phyloP scores from a whole-genome alignment of 2,797 vertebrate genomes.

The Anguilla pacifica region DNA sequence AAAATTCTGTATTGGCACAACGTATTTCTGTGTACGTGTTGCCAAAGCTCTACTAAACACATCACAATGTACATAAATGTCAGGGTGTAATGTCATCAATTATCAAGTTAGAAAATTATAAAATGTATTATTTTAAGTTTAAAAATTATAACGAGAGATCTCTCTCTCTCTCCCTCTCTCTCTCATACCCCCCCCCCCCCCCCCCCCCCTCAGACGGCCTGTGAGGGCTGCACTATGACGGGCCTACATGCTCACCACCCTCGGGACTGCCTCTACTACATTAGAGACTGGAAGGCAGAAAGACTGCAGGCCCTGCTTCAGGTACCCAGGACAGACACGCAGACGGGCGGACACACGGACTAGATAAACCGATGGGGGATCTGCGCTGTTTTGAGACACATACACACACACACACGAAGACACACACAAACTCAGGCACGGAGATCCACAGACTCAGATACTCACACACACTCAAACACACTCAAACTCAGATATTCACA shows the following conservation, averaged over 20 bases:
- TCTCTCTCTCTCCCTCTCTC: not conserved
- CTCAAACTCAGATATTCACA: not conserved
- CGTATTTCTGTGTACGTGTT: too few species aligned
- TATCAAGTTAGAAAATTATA: too few species aligned
- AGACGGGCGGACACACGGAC: not conserved
- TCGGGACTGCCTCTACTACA: conserved; percentile 88
- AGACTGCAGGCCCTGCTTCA: conserved; percentile 82
- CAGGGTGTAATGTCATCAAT: too few species aligned
- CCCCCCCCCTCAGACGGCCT: too few species aligned
- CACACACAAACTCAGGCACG: not conserved
- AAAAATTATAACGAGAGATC: too few species aligned
- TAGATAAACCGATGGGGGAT: too few species aligned
- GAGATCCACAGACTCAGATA: conserved; percentile 40
- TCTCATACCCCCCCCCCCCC: too few species aligned
- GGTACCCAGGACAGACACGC: conserved; percentile 49
- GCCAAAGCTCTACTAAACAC: too few species aligned
- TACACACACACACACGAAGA: not conserved
- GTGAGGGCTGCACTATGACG: conserved; percentile 73
- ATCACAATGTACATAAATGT: too few species aligned
- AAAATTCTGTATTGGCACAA: too few species aligned
- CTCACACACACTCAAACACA: conserved; percentile 17
- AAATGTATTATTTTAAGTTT: too few species aligned
- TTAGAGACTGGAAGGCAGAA: conserved; percentile 83
- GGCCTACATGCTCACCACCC: conserved; percentile 89
- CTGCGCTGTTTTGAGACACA: not conserved